phyloP scores from a whole-genome alignment of 2,113 vertebrate species.

The Orientallactaga bullata region DNA sequence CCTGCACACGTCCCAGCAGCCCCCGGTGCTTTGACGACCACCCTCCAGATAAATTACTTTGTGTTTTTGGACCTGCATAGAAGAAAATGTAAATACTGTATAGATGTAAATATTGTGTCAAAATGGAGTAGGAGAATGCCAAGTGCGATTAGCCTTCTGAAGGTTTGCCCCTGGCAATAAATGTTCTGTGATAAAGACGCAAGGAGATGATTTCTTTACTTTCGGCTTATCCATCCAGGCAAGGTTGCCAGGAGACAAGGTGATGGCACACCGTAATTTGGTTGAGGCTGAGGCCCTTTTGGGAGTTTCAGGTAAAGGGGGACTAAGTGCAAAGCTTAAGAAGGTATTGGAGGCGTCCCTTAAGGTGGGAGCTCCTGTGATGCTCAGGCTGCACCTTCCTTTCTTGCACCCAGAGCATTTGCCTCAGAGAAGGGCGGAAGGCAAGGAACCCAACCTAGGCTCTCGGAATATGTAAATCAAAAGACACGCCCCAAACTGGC shows the following conservation, averaged over 20 bases:
- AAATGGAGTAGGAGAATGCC: not conserved
- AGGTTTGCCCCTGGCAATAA: conserved; percentile 65
- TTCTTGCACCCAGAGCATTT: not conserved
- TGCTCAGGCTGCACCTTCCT: not conserved
- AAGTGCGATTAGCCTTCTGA: not conserved
- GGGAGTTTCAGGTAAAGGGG: rapidly evolving
- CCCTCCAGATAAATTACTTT: not conserved
- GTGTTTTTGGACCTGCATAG: conserved; percentile 15
- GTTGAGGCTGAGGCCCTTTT: not conserved
- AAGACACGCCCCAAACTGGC: not conserved
- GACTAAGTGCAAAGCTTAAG: not conserved
- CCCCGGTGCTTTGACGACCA: conserved; percentile 89
- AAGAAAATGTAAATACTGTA: conserved; percentile 16
- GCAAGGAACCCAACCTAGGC: rapidly evolving
- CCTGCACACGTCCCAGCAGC: conserved; percentile 93
- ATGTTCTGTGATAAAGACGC: conserved; percentile 55
- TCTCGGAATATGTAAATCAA: not conserved
- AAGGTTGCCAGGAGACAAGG: not conserved
- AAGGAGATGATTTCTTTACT: conserved; percentile 53
- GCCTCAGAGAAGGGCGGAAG: not conserved
- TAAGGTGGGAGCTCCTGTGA: not conserved
- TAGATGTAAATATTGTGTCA: conserved; percentile 60
- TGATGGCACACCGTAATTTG: not conserved
- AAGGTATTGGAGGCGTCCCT: too few species aligned
- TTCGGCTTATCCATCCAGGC: not conserved